A percentile compares a stretch with the other conserved stretches of the same genome.
These are phyloP conservation scores for Montipora capricornis DNA, from an alignment of 64 coral and sea anemone genomes.

Conservation along the genomic window DNA sequence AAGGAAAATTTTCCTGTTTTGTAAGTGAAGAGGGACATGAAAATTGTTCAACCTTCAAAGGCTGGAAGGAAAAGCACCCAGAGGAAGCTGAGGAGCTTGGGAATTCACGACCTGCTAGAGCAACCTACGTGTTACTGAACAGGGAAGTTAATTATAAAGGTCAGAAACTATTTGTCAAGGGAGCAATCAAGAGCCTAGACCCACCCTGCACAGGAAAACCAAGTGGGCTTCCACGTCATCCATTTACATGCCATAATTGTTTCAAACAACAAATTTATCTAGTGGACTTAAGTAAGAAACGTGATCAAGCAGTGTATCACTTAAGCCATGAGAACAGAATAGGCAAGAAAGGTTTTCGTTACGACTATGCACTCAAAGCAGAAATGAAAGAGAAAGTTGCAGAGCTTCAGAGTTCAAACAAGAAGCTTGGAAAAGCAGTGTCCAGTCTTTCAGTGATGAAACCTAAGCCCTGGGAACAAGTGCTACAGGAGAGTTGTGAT, in stretches of 20 bases:
- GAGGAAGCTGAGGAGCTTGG: not conserved
- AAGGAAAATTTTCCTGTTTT: not conserved
- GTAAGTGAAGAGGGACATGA: not conserved
- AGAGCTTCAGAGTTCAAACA: not conserved
- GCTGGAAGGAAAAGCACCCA: slow-evolving; percentile 12
- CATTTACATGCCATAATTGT: not conserved
- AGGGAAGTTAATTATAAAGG: not conserved
- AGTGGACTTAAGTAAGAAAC: not conserved
- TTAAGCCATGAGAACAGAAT: not conserved
- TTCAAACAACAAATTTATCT: not conserved
- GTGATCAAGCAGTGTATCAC: not conserved
- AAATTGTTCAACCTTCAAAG: not conserved
- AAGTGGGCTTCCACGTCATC: not conserved
- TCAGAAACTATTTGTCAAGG: slow-evolving; percentile 18
- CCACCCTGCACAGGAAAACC: slow-evolving; percentile 30
- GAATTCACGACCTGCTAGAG: not conserved
- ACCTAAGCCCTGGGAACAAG: no score
- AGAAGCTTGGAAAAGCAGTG: not conserved
- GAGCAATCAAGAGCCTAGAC: slow-evolving; percentile 14
- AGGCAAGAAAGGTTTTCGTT: not conserved
- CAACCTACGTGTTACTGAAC: not conserved
- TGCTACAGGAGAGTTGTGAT: not conserved
- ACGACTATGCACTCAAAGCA: not conserved
- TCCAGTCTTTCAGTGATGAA: not conserved
- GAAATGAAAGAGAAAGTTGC: slow-evolving; percentile 3